These are phyloP conservation scores for Heliothis peltigera DNA, from an alignment of 2,888 invertebrate species.

Conservation along the genomic window DNA sequence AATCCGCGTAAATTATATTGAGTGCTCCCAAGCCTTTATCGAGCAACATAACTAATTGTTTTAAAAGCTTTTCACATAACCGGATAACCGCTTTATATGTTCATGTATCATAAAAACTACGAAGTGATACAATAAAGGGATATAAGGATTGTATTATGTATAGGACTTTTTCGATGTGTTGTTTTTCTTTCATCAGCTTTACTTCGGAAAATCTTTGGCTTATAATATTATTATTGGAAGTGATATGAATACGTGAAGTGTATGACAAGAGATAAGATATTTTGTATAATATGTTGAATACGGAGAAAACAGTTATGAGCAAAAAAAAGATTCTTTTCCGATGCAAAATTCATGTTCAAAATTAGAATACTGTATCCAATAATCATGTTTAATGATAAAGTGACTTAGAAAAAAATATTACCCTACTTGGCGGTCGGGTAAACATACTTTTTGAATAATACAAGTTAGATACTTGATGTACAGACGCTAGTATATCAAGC, in stretches of 20 bases:
- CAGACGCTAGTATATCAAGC: no score
- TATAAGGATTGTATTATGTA: background rate
- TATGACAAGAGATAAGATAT: background rate
- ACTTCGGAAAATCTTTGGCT: background rate
- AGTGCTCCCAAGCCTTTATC: slow-evolving; percentile 69
- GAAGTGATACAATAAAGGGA: slow-evolving; percentile 19
- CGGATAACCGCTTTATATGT: slow-evolving; percentile 69
- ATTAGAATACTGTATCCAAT: no score
- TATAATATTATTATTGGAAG: background rate
- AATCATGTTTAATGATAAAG: no score
- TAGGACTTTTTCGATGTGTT: slow-evolving; percentile 1
- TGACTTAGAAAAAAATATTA: no score
- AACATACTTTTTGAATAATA: no score
- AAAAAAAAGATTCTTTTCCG: no score
- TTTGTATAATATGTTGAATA: no score
- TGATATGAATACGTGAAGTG: slow-evolving; percentile 1
- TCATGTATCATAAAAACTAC: slow-evolving; percentile 56
- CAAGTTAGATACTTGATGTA: no score
- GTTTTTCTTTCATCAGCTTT: slow-evolving; percentile 5
- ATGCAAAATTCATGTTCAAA: no score
- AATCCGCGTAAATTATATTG: slow-evolving; percentile 65
- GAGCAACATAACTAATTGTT: slow-evolving; percentile 79
- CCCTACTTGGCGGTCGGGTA: no score
- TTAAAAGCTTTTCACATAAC: slow-evolving; percentile 81
- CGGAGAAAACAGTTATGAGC: no score